These are phyloP conservation scores for Callocephalon fimbriatum DNA, from an alignment of 2,113 vertebrate species.

Conservation along the genomic window DNA sequence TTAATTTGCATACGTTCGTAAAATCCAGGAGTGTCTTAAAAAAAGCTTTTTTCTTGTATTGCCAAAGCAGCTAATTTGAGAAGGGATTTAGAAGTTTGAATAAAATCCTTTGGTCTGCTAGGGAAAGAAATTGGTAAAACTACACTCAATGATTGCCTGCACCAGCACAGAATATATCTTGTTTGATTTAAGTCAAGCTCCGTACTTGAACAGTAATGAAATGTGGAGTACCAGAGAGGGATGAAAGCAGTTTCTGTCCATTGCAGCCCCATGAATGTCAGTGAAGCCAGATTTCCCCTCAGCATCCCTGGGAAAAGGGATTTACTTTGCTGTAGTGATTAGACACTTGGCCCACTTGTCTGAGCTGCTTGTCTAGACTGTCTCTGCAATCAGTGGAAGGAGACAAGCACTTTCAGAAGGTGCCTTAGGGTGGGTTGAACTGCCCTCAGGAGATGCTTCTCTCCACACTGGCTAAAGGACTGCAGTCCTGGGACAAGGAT, in stretches of 20 bases:
- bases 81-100: neutral
- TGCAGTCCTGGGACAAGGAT: neutral
- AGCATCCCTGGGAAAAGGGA: neutral
- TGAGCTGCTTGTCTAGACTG: neutral
- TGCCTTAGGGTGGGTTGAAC: neutral
- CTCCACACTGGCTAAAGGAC: neutral
- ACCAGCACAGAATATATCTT: neutral
- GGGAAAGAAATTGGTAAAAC: neutral
- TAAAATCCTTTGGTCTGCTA: neutral
- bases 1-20: conserved; percentile 33
- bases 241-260: neutral
- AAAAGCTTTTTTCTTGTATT: neutral
- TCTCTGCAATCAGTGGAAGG: neutral
- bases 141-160: neutral
- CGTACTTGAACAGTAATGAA: neutral
- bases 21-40: conserved; percentile 15
- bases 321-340: neutral
- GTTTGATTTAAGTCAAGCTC: neutral
- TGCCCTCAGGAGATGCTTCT: neutral
- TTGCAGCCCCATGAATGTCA: neutral
- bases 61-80: conserved; percentile 19
- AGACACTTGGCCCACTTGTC: neutral
- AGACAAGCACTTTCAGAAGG: neutral
- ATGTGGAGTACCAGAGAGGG: neutral
- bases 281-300: neutral